These are phyloP conservation scores for Vesta saturnalis DNA, from an alignment of 2,888 invertebrate genomes.

Conservation along the genomic window DNA sequence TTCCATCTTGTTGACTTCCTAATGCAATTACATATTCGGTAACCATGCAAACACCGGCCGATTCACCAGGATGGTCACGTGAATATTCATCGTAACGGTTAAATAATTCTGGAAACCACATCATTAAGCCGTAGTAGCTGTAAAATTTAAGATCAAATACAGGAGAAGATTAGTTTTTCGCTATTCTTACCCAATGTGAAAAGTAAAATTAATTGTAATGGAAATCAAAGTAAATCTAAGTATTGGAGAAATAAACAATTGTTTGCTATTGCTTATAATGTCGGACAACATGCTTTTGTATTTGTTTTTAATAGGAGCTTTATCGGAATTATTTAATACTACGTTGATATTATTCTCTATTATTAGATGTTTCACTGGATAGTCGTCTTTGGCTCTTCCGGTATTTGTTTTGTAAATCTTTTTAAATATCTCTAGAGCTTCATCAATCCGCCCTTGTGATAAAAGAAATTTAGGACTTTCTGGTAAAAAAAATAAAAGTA, in stretches of 20 bases:
- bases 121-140: constrained; percentile 93
- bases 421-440: constrained; percentile 83
- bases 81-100: constrained; percentile 88
- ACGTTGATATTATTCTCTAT: constrained; percentile 65
- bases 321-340: constrained; percentile 57
- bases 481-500: constrained; percentile 82
- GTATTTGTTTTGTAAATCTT: constrained; percentile 86
- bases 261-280: constrained; percentile 83
- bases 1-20: constrained; percentile 69
- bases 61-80: constrained; percentile 71
- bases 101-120: constrained; percentile 97
- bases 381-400: constrained; percentile 76
- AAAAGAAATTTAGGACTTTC: constrained; percentile 93
- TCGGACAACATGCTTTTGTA: constrained; percentile 78
- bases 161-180: neutral
- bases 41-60: constrained; percentile 79
- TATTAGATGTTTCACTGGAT: constrained; percentile 78
- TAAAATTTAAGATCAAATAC: constrained; percentile 38
- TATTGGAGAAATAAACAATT: constrained; percentile 82
- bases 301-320: constrained; percentile 70
- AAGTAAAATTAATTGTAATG: constrained; percentile 90
- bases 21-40: constrained; percentile 77
- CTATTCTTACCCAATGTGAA: constrained; percentile 82
- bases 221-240: constrained; percentile 85
- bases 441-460: constrained; percentile 79